A percentile compares a stretch with the other conserved stretches of the same genome.
These are phyloP conservation scores for Caenorhabditis sp. DNA, from an alignment of 2,888 invertebrate genomes.

Conservation along the genomic window DNA sequence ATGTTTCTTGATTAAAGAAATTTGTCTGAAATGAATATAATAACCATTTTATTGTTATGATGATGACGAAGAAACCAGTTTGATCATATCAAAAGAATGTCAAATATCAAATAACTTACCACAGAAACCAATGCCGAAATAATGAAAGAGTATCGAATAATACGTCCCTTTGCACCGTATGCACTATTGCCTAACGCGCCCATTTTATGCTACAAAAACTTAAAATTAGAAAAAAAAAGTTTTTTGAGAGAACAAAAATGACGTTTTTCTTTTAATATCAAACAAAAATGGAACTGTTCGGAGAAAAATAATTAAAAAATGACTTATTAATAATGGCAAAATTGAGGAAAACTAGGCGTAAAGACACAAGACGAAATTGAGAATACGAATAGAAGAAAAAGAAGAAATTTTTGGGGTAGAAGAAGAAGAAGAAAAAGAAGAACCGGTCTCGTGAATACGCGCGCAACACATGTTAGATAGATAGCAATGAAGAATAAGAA, in stretches of 20 bases:
- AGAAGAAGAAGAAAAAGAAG: not conserved
- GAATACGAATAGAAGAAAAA: not conserved
- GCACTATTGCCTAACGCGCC: conserved; percentile 35
- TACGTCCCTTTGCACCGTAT: conserved; percentile 30
- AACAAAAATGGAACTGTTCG: too few relatives aligned
- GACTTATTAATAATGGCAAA: not conserved
- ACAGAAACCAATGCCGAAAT: conserved; percentile 32
- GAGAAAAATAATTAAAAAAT: too few relatives aligned
- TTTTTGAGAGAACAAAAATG: too few relatives aligned
- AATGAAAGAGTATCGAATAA: conserved; percentile 23
- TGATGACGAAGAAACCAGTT: not conserved
- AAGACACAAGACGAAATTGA: not conserved
- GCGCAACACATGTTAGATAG: conserved; percentile 1
- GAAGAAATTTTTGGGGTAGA: not conserved
- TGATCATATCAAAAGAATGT: not conserved
- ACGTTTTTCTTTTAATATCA: too few relatives aligned
- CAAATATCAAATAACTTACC: conserved; percentile 13
- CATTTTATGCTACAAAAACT: conserved; percentile 9
- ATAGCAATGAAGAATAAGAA: not conserved
- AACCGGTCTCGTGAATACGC: not conserved
- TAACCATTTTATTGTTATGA: not conserved
- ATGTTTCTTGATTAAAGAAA: too few relatives aligned
- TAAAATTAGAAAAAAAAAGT: not conserved
- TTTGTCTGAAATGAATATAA: not conserved
- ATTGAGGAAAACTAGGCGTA: not conserved